Base-by-base conservation (phyloP, 1,140 invertebrate genomes). In the Globodera rostochiensis region DNA sequence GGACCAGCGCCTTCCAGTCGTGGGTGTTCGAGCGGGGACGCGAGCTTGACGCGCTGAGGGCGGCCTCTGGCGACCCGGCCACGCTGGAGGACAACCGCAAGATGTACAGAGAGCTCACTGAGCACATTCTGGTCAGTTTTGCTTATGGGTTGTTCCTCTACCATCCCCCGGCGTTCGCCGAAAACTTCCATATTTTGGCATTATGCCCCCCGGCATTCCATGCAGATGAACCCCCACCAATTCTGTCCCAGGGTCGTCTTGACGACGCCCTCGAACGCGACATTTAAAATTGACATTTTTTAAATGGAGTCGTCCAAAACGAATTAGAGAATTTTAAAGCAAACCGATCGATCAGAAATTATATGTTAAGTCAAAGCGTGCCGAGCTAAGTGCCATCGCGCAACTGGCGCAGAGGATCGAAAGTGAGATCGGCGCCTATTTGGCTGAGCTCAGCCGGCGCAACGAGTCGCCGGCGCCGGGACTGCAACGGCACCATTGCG, bases 21-120 rank as follows among this genome's bases (percentile, higher is more conserved):
- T 84, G 83, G 83, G 66, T 84, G 67, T 84, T 79, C 69, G 82
- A 83, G 70, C 75, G 50, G 49, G 73, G 73, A 60, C 46, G 80
- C 2, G 82, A 74, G 71, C 21, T 83, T 19, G 76, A 79, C 49
- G 49, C 49, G 21, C 71, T 69, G 49, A n/a, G 74, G n/a, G 21
- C 53, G 47, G 57, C 57, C 46, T 82, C 74, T 46, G 73, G 74
- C 4, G 49, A 83, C 53, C 76, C 50, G 19, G 6, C 50, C 7
- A 8, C 36, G 36, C 50, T 82, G 46, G 71, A 25, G 36, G 57
- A 76, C 19, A 60, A 57, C 21, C 50, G 71, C 47, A 66, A 50
- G 3, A 15, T 9, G 53, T 67, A 67, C 60, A 75, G 77, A 73
- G 57, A 69, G 36, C 64, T 83, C 21, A 53, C 77, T 45, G 82